Conservation (phyloP, 2,888 invertebrate genomes). For the Drosophila melanocephala region DNA sequence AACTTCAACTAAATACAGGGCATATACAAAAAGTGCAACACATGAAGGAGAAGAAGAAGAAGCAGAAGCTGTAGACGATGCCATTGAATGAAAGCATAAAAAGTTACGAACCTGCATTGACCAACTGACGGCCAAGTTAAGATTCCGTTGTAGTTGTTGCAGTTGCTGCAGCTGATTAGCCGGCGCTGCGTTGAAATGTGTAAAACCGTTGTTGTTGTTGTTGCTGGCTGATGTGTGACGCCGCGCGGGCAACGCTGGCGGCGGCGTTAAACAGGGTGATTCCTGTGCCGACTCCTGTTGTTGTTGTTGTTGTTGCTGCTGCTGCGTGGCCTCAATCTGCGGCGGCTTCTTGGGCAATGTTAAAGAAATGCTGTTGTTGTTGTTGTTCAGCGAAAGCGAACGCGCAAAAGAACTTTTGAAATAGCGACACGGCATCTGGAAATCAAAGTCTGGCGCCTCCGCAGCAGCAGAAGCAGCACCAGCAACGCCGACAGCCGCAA, state of each 20-base stretch:
- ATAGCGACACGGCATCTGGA: slow-evolving; percentile 85
- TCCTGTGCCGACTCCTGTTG: slow-evolving; percentile 29
- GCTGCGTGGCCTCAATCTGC: slow-evolving; percentile 61
- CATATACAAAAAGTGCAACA: slow-evolving; percentile 14
- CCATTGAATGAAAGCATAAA: slow-evolving; percentile 33
- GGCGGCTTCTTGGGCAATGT: slow-evolving; percentile 61
- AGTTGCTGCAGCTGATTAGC: slow-evolving; percentile 59
- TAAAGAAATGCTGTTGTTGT: slow-evolving; percentile 47
- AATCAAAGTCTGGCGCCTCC: slow-evolving; percentile 83
- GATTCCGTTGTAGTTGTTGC: slow-evolving; percentile 54
- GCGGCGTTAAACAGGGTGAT: slow-evolving; percentile 57
- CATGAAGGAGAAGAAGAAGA: background rate
- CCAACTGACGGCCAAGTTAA: slow-evolving; percentile 56
- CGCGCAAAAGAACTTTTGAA: slow-evolving; percentile 87
- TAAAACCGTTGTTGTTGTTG: slow-evolving; percentile 52
- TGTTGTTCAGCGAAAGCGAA: slow-evolving; percentile 85
- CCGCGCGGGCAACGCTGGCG: slow-evolving; percentile 81
- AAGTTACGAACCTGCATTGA: slow-evolving; percentile 61
- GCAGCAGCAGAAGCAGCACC: slow-evolving; percentile 35
- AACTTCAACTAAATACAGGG: slow-evolving; percentile 4
- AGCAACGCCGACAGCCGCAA: slow-evolving; percentile 33
- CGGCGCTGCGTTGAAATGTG: slow-evolving; percentile 57
- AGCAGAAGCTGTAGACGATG: slow-evolving; percentile 12
- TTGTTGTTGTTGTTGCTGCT: slow-evolving; percentile 19
- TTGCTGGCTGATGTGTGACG: slow-evolving; percentile 58